Evolutionary conservation across 2,113 vertebrate genomes (phyloP).

Genomic region (Atherinomorus stipes): DNA sequence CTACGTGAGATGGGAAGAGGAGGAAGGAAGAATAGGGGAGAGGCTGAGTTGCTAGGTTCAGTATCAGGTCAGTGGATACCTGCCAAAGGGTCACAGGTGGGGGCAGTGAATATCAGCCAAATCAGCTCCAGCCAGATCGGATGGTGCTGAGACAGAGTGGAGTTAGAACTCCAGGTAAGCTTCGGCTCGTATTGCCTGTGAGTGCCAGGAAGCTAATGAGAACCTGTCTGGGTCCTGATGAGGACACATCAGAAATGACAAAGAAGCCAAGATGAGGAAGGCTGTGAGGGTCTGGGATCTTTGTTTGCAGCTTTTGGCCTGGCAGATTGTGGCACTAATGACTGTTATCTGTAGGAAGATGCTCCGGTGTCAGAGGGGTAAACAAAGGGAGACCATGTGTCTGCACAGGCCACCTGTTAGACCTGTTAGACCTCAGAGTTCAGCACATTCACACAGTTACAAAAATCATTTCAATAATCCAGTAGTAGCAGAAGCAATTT

Average conservation of each 20-base stretch:
- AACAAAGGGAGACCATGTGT: conserved; percentile 24
- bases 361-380: conserved; percentile 24
- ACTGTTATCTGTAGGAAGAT: conserved; percentile 32
- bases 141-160: conserved; percentile 17
- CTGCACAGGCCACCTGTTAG: conserved; percentile 8
- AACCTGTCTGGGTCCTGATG: conserved; percentile 57
- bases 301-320: conserved; percentile 31
- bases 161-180: conserved; percentile 14
- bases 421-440: conserved; percentile 10
- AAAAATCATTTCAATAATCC: not conserved
- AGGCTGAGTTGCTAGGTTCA: conserved; percentile 30
- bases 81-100: conserved; percentile 51
- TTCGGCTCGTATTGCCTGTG: conserved; percentile 29
- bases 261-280: conserved; percentile 43
- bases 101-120: conserved; percentile 64
- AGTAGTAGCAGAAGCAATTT: not conserved
- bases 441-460: not conserved
- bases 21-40: not conserved
- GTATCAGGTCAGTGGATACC: conserved; percentile 33
- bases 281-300: conserved; percentile 49
- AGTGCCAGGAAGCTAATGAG: conserved; percentile 65
- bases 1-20: conserved; percentile 11
- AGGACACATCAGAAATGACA: conserved; percentile 56
- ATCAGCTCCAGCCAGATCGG: conserved; percentile 20
- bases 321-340: conserved; percentile 64